These are phyloP conservation scores for Grammomys surdaster DNA, from an alignment of 2,113 vertebrate species.

Conservation along the genomic window DNA sequence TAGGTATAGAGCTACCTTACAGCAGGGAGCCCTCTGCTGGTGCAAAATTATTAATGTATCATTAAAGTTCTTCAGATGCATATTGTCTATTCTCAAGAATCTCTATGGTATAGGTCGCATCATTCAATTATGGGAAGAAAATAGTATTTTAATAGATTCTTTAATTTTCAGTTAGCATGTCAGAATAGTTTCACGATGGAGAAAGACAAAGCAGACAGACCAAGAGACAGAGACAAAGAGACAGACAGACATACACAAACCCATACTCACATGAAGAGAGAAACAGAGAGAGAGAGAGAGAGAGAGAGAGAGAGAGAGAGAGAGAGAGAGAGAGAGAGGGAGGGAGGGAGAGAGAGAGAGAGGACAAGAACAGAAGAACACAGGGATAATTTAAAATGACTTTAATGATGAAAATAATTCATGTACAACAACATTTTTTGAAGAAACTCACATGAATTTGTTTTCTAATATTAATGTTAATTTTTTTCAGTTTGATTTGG, in stretches of 20 bases:
- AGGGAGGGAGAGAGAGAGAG: not conserved
- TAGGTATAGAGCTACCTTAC: not conserved
- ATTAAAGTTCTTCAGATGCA: not conserved
- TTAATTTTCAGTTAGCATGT: not conserved
- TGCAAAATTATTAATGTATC: not conserved
- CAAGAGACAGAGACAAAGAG: not conserved
- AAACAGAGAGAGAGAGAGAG: too few species aligned
- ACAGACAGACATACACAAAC: not conserved
- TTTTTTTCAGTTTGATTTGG: not conserved
- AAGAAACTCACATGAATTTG: not conserved
- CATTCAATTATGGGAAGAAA: not conserved
- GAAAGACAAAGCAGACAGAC: not conserved
- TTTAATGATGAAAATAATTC: constrained; percentile 29
- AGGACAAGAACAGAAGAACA: too few species aligned
- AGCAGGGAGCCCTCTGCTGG: constrained; percentile 73
- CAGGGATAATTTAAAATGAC: not conserved
- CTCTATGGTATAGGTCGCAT: not conserved
- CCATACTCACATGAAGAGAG: too few species aligned
- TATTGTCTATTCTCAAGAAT: not conserved
- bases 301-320: not conserved
- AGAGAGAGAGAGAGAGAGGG: not conserved
- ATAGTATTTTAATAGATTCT: not conserved
- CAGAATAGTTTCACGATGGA: not conserved
- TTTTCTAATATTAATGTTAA: not conserved
- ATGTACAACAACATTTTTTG: not conserved